A percentile compares a stretch with the other conserved stretches of the same genome.
phyloP scores from a whole-genome alignment of 2,888 invertebrate species.

The Drosophila leonis region DNA sequence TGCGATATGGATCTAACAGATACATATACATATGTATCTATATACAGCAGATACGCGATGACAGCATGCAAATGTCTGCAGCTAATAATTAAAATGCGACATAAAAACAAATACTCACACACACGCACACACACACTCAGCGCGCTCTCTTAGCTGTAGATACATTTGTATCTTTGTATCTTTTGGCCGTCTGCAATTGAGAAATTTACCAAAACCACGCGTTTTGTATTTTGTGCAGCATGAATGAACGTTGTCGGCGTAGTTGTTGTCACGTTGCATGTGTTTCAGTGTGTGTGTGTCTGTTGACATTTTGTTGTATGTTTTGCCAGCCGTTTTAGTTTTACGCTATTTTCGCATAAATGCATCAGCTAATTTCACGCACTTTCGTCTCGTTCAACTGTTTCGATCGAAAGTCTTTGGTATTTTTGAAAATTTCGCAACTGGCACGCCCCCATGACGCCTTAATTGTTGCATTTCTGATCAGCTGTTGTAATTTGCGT shows the following conservation, averaged over 20 bases:
- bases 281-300: background rate
- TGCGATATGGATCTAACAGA: slow-evolving; percentile 28
- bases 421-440: slow-evolving; percentile 54
- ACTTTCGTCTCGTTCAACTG: slow-evolving; percentile 66
- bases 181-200: slow-evolving; percentile 60
- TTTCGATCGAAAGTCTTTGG: slow-evolving; percentile 70
- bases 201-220: slow-evolving; percentile 53
- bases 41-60: slow-evolving; percentile 12
- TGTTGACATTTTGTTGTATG: slow-evolving; percentile 43
- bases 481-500: slow-evolving; percentile 63
- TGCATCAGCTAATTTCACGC: slow-evolving; percentile 58
- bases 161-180: slow-evolving; percentile 48
- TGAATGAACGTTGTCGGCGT: slow-evolving; percentile 62
- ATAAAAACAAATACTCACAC: slow-evolving; percentile 9
- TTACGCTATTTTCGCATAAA: slow-evolving; percentile 76
- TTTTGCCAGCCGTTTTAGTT: slow-evolving; percentile 80
- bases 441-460: slow-evolving; percentile 38
- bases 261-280: slow-evolving; percentile 53
- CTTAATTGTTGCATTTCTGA: slow-evolving; percentile 55
- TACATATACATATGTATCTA: slow-evolving; percentile 4
- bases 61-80: slow-evolving; percentile 32
- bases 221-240: slow-evolving; percentile 61
- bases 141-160: slow-evolving; percentile 7
- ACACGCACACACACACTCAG: background rate
- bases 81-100: slow-evolving; percentile 33